Percentiles rank a stretch among this genome's conserved stretches.
These are phyloP conservation scores for Acanthurus lineatus DNA, from an alignment of 2,797 vertebrate species.

Conservation along the genomic window DNA sequence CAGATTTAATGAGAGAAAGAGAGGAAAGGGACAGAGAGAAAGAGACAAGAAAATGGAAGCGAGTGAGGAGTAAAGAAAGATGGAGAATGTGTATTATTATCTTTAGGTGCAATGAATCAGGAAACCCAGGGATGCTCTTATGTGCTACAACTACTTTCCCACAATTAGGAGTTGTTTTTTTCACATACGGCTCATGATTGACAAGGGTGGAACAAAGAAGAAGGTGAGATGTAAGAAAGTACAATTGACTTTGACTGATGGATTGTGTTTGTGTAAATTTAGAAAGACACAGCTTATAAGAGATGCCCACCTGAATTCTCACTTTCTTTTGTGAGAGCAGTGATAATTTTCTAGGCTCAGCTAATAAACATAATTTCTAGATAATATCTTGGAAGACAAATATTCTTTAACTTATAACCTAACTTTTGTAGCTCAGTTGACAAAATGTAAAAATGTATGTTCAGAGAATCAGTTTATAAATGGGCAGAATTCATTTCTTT, in stretches of 20 bases:
- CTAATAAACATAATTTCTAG: neutral
- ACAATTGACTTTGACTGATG: neutral
- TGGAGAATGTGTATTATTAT: slow-evolving; percentile 67
- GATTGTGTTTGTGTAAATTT: slow-evolving; percentile 64
- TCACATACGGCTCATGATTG: slow-evolving; percentile 71
- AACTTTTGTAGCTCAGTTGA: neutral
- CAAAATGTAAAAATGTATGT: neutral
- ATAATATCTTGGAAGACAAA: slow-evolving; percentile 1
- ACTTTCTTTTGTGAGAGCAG: slow-evolving; percentile 2
- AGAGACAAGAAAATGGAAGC: slow-evolving; percentile 72
- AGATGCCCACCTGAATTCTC: slow-evolving; percentile 26
- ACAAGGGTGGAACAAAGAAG: slow-evolving; percentile 63
- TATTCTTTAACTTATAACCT: neutral
- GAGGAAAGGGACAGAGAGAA: slow-evolving; percentile 49
- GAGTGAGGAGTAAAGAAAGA: slow-evolving; percentile 55
- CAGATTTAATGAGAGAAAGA: slow-evolving; percentile 90
- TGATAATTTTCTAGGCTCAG: neutral
- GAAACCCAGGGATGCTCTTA: slow-evolving; percentile 78
- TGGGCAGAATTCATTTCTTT: slow-evolving; percentile 34
- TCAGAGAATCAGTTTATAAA: neutral
- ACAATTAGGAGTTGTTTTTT: slow-evolving; percentile 82
- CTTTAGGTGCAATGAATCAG: slow-evolving; percentile 71
- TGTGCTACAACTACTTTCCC: slow-evolving; percentile 63
- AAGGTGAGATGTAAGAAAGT: slow-evolving; percentile 2
- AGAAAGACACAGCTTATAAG: slow-evolving; percentile 28